Evolutionary conservation across 2,113 vertebrate species (phyloP), one percentile per base, ranked within the genome.

Genomic region (Spea bombifrons): DNA sequence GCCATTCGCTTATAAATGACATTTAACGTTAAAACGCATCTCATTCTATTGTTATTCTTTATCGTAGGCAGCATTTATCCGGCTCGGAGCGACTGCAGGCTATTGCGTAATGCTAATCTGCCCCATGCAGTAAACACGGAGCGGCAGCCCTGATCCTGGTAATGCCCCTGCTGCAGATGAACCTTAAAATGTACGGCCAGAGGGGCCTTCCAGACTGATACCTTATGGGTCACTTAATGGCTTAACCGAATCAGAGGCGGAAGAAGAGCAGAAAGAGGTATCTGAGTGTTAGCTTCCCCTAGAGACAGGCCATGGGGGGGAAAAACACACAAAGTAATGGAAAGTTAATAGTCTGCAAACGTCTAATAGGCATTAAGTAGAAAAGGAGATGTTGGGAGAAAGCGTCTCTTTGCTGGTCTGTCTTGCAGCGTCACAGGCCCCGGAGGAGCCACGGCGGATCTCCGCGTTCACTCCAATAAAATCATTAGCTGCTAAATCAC

Each of bases 331-430:
- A 59, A 65, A 75, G 66, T 75, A 70, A 75, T 75, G 72, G 73
- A 70, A 75, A 66, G 61, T 15, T 70, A 75, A 66, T 65, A 73
- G 68, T 73, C 57, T 71, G 69, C 49, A 71, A 61, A 71, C 75
- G 57, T 75, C 59, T 75, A 65, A 75, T 75, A 71, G 71, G 57
- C 52, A 75, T 59, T 66, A 52, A 49, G 64, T 49, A 66, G 77
- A 65, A 73, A 30, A 30, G 43, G 30, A 59, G 67, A 50, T 63
- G 45, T 45, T 49, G 47, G 49, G 46, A 70, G 49, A 67, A 69
- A 52, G 64, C 17, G 55, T 71, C 52, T 71, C 43, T 45, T 75
- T 61, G 64, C 44, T 46, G 61, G 49, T 68, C 43, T 64, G 43
- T 50, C 50, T 68, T 80, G 57, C 68, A 44, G 65, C 64, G 17